Evolutionary conservation across 2,888 invertebrate species (phyloP).

Genomic region (Philaethria dido): DNA sequence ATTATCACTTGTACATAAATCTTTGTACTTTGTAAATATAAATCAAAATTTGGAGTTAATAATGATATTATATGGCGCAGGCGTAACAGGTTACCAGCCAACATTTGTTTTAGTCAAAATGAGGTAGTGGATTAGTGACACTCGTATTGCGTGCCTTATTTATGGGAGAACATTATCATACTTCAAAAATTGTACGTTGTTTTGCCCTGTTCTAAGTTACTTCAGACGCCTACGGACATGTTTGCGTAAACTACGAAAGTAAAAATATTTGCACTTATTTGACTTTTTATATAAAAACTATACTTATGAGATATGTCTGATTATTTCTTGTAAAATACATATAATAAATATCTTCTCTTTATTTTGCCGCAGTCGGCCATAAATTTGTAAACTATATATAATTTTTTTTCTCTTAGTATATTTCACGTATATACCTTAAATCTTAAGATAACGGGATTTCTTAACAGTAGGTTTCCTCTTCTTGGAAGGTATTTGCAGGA

Average conservation of each 20-base stretch:
- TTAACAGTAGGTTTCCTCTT: too few relatives aligned
- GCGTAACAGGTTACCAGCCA: constrained; percentile 39
- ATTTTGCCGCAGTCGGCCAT: too few relatives aligned
- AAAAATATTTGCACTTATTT: background rate
- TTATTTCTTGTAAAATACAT: too few relatives aligned
- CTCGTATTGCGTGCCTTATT: constrained; percentile 20
- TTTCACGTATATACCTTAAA: too few relatives aligned
- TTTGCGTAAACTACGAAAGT: background rate
- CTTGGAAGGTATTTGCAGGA: too few relatives aligned
- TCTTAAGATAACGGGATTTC: too few relatives aligned
- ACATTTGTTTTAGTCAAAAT: constrained; percentile 40
- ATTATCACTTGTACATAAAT: constrained; percentile 44
- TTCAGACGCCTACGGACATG: constrained; percentile 2
- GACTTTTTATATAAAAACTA: background rate
- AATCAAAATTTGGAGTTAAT: constrained; percentile 43
- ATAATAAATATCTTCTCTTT: too few relatives aligned
- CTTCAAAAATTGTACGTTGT: constrained; percentile 10
- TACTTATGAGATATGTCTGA: background rate
- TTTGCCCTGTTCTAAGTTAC: background rate
- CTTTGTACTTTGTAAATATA: constrained; percentile 38
- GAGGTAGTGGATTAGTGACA: constrained; percentile 30
- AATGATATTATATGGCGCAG: constrained; percentile 41
- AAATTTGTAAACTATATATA: too few relatives aligned
- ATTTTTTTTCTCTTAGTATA: too few relatives aligned
- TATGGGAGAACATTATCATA: constrained; percentile 11